These are phyloP conservation scores for Lithosia quadra DNA, from an alignment of 2,888 invertebrate species.

Conservation along the genomic window DNA sequence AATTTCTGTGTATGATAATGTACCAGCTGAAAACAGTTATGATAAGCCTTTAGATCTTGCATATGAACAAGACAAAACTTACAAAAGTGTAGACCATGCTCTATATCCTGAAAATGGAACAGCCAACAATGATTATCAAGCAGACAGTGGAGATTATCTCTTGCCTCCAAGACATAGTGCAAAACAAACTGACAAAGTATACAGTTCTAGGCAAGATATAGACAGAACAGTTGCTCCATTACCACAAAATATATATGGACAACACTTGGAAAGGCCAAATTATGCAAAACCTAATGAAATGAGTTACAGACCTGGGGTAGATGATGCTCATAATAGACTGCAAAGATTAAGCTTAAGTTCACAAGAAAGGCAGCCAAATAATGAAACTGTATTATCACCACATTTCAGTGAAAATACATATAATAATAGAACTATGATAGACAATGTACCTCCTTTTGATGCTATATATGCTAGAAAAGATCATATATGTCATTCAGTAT, in stretches of 20 bases:
- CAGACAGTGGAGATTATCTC: constrained; percentile 67
- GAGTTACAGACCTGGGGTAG: constrained; percentile 70
- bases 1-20: constrained; percentile 80
- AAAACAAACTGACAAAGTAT: constrained; percentile 72
- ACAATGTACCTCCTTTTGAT: constrained; percentile 72
- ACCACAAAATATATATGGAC: constrained; percentile 67
- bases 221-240: constrained; percentile 65
- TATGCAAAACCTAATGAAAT: constrained; percentile 70
- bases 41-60: constrained; percentile 81
- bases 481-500: constrained; percentile 68
- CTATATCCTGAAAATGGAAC: constrained; percentile 78
- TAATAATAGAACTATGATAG: constrained; percentile 65
- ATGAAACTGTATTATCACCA: constrained; percentile 70
- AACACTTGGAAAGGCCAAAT: constrained; percentile 68
- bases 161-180: constrained; percentile 64
- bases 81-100: constrained; percentile 85
- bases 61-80: constrained; percentile 82
- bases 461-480: constrained; percentile 75
- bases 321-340: constrained; percentile 71
- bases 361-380: constrained; percentile 74
- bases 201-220: constrained; percentile 73
- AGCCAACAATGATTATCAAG: constrained; percentile 67
- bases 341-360: constrained; percentile 79
- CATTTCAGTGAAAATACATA: constrained; percentile 74
- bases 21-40: constrained; percentile 80